Conservation (phyloP, 2,113 vertebrate species). For the Camelus dromedarius region DNA sequence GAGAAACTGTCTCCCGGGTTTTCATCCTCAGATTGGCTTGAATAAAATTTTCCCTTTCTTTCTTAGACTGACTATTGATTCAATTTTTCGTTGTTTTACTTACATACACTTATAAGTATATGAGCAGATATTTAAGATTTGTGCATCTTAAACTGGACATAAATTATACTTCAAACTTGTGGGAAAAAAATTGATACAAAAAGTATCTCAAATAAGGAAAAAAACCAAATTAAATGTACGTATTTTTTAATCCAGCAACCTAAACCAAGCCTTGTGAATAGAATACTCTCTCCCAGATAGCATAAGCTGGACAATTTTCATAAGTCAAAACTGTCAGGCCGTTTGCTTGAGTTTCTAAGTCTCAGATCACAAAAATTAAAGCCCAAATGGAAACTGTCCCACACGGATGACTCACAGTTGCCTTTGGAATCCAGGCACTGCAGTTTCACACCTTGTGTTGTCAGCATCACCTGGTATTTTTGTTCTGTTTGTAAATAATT, state of each 20-base stretch:
- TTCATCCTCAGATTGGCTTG: background rate
- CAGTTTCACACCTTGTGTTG: background rate
- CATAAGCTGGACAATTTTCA: background rate
- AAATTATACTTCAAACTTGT: background rate
- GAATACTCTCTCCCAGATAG: background rate
- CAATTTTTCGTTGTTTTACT: background rate
- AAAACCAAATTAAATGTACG: background rate
- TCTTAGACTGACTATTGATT: background rate
- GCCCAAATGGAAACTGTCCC: background rate
- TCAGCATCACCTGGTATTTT: background rate
- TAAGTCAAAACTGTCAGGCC: background rate
- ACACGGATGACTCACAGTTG: background rate
- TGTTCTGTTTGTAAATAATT: slow-evolving; percentile 32
- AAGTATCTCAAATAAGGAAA: background rate
- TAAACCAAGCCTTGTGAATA: background rate
- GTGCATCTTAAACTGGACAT: background rate
- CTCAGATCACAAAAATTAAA: slow-evolving; percentile 20
- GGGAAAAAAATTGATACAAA: background rate
- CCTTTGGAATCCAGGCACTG: background rate
- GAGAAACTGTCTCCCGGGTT: background rate
- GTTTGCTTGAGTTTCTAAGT: background rate
- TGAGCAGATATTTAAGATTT: background rate
- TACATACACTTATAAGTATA: background rate
- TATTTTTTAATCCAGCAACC: background rate
- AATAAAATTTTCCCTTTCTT: background rate